Percentiles rank a stretch among this genome's conserved stretches.
Conservation (phyloP, 2,888 invertebrate genomes). For the Strigamia maritima region DNA sequence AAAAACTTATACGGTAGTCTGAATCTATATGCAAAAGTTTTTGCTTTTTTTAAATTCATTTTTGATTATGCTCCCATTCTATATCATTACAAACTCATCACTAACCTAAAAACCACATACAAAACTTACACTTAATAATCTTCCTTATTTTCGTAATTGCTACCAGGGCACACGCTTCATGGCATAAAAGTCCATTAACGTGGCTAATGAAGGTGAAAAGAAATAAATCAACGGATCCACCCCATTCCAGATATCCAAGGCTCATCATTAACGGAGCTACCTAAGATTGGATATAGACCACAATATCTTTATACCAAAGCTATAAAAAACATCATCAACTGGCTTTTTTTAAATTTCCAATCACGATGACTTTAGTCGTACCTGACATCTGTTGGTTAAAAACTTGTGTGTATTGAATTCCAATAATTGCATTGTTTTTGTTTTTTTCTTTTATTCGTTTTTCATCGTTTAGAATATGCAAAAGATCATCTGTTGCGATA, state of each 20-base stretch:
- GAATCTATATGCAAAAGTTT: too few relatives aligned
- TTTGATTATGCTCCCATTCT: neutral
- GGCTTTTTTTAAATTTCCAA: neutral
- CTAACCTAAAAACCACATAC: neutral
- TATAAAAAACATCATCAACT: neutral
- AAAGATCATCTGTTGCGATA: neutral
- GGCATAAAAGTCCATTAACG: slow-evolving; percentile 29
- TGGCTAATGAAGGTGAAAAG: slow-evolving; percentile 26
- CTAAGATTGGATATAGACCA: neutral
- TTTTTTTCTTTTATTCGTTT: neutral
- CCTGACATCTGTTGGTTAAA: neutral
- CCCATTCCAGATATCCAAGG: slow-evolving; percentile 8
- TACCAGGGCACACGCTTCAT: slow-evolving; percentile 24
- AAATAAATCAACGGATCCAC: slow-evolving; percentile 3
- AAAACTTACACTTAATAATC: slow-evolving; percentile 8
- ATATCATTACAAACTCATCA: neutral
- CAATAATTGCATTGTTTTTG: neutral
- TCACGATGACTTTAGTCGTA: neutral
- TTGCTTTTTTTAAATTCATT: too few relatives aligned
- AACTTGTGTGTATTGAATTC: neutral
- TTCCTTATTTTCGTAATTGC: neutral
- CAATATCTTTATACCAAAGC: neutral
- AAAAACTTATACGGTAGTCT: too few relatives aligned
- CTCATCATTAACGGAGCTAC: slow-evolving; percentile 7
- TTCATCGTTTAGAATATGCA: neutral